Evolutionary conservation across 2,888 invertebrate species (phyloP), one percentile per base, ranked within the genome.

Genomic region (Melanotus villosus): DNA sequence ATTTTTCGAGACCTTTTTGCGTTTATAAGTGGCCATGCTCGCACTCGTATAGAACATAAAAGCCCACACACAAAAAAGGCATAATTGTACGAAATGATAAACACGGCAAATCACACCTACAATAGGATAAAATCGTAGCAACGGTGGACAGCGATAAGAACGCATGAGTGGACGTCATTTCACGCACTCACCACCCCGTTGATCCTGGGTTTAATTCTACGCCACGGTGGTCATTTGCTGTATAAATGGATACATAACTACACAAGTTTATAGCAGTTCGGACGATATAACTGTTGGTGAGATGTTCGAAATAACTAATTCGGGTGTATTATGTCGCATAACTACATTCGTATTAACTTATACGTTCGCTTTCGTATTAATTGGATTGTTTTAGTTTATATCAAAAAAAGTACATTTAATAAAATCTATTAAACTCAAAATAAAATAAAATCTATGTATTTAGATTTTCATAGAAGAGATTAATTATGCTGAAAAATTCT

Each of bases 131-230:
- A 66, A 66, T 60, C 66, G 50, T 45, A 23, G 36, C 21, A 43
- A 38, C 38, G 64, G 23, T 34, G 26, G 47, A 36, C 57, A 43
- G 34, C 45, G 56, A 60, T 62, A 52, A 60, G 62, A 23, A 68
- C 68, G 63, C 63, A 57, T 57, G 63, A 68, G 45, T 63, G 63
- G 47, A 62, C 54, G 47, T 56, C 52, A 68, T 68, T 68, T 63
- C 68, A 63, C 63, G 68, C 68, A 63, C 63, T 45, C n/a, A 26
- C 57, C 62, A 30, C 67, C 32, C 21, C 59, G 59, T 34, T 41
- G 36, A 66, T 59, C 38, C 52, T 21, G 50, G 50, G 50, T 50
- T 56, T 57, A 57, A 57, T 57, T 58, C 58, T 58, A 58, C 26
- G 41, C 26, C 41, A 43, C 41, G 43, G 12, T 58, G 58, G 26